Conservation (phyloP, 2,113 vertebrate species). For the Atrichornis clamosus region DNA sequence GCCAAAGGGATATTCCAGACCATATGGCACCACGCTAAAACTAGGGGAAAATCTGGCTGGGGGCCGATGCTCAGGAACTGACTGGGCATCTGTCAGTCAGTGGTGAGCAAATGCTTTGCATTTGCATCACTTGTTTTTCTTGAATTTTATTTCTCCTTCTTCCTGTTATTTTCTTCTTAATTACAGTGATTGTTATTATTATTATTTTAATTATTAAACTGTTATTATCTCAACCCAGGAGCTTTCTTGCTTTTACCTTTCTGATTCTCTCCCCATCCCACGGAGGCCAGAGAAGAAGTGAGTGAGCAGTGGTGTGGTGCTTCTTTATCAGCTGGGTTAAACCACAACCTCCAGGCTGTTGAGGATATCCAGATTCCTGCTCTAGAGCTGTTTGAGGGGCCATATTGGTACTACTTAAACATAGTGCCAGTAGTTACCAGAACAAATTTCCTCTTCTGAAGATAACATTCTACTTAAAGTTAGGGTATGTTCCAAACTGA, state of each 20-base stretch:
- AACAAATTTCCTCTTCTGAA: not conserved
- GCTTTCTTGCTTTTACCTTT: not conserved
- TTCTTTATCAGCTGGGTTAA: not conserved
- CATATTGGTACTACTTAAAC: not conserved
- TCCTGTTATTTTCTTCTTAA: not conserved
- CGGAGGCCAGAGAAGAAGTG: accelerated
- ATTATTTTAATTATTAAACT: not conserved
- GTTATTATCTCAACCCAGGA: not conserved
- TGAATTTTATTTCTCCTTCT: not conserved
- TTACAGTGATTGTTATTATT: not conserved
- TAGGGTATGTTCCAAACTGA: not conserved
- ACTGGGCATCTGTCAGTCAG: not conserved
- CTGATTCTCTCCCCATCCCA: not conserved
- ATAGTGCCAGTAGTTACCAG: not conserved
- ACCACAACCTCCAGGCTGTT: not conserved
- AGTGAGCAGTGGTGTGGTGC: not conserved
- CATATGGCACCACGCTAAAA: not conserved
- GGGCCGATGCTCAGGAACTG: not conserved
- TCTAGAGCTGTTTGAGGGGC: not conserved
- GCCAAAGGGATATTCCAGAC: not conserved
- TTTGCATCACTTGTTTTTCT: not conserved
- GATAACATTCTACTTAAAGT: not conserved
- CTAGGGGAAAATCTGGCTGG: not conserved
- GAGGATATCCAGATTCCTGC: not conserved
- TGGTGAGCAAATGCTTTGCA: not conserved